Evolutionary conservation across 2,888 invertebrate species (phyloP).

Genomic region (Sylvicola cinctus): DNA sequence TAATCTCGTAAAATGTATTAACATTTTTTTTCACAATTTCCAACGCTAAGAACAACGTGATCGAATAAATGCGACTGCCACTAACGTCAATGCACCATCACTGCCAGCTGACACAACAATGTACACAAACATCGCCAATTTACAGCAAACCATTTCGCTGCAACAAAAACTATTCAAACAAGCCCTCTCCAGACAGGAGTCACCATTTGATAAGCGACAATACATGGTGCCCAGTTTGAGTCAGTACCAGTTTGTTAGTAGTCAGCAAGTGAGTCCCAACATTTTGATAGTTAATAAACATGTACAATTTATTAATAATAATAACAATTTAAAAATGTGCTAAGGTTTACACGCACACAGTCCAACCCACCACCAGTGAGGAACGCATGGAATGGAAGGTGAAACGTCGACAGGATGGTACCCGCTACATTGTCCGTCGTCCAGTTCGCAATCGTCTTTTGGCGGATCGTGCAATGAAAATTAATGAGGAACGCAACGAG

Average conservation of each 20-base stretch:
- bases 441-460: constrained; percentile 44
- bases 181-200: constrained; percentile 23
- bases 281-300: too few relatives aligned
- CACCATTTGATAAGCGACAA: constrained; percentile 10
- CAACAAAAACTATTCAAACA: constrained; percentile 43
- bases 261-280: constrained; percentile 30
- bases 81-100: neutral
- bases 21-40: too few relatives aligned
- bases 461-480: constrained; percentile 41
- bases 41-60: too few relatives aligned
- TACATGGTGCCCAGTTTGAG: constrained; percentile 29
- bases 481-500: constrained; percentile 31
- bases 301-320: neutral
- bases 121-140: constrained; percentile 47
- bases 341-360: too few relatives aligned
- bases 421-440: constrained; percentile 51
- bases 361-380: too few relatives aligned
- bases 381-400: constrained; percentile 50
- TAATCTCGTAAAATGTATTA: too few relatives aligned
- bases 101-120: constrained; percentile 32
- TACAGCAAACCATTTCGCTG: constrained; percentile 43
- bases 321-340: neutral
- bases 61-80: neutral
- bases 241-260: constrained; percentile 36
- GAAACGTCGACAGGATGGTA: constrained; percentile 53